phyloP scores from a whole-genome alignment of 2,113 vertebrate genomes.

The Ginglymostoma cirratum region DNA sequence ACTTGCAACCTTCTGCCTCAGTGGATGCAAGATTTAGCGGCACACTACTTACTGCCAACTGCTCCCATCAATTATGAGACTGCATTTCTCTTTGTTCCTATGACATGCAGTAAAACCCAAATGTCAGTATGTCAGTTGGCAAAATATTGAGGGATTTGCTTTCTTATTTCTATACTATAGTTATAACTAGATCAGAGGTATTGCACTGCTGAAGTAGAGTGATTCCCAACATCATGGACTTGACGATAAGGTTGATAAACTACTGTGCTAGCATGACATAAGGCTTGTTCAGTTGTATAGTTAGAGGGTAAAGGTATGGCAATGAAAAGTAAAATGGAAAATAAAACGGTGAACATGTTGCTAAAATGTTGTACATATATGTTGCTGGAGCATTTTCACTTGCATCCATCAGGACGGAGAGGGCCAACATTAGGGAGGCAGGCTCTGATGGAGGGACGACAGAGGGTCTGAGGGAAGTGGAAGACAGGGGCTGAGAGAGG shows the following conservation, averaged over 20 bases:
- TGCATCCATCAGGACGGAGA: not conserved
- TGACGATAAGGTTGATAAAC: not conserved
- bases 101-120: not conserved
- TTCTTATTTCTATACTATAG: not conserved
- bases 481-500: too few species aligned
- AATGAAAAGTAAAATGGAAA: not conserved
- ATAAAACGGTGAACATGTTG: too few species aligned
- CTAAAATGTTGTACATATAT: too few species aligned
- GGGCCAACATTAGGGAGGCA: too few species aligned
- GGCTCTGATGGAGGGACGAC: too few species aligned
- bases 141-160: not conserved
- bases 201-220: too few species aligned
- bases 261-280: not conserved
- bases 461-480: not conserved
- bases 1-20: not conserved
- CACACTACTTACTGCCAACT: not conserved
- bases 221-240: not conserved
- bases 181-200: not conserved
- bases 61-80: not conserved
- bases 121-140: not conserved
- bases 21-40: not conserved
- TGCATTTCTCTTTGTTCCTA: not conserved
- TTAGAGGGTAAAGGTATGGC: not conserved
- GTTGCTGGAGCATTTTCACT: too few species aligned
- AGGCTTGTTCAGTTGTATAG: not conserved